phyloP scores from a whole-genome alignment of 2,888 invertebrate species.

The Andrena camellia region DNA sequence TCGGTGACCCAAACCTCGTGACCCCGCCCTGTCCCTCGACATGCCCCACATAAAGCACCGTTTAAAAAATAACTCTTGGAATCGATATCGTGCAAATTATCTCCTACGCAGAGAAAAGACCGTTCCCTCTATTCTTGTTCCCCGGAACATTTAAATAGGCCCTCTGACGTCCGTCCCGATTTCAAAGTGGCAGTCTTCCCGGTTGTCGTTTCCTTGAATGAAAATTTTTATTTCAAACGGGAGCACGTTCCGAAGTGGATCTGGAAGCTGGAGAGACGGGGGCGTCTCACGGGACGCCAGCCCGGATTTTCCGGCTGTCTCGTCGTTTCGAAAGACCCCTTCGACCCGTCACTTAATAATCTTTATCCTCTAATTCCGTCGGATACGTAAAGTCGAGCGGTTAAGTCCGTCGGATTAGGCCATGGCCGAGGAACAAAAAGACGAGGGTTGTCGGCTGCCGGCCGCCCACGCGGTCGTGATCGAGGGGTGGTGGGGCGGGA shows the following conservation, averaged over 20 bases:
- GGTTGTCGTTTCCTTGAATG: slow-evolving; percentile 4
- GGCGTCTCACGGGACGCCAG: slow-evolving; percentile 63
- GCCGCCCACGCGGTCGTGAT: slow-evolving; percentile 18
- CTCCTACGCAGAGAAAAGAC: background rate
- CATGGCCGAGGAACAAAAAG: slow-evolving; percentile 67
- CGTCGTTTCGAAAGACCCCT: slow-evolving; percentile 69
- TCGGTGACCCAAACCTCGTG: too few species aligned
- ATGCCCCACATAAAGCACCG: background rate
- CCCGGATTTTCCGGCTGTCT: slow-evolving; percentile 72
- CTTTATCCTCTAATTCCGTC: slow-evolving; percentile 76
- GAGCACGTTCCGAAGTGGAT: slow-evolving; percentile 22
- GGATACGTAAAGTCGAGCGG: slow-evolving; percentile 76
- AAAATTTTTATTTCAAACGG: slow-evolving; percentile 37
- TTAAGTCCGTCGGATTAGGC: slow-evolving; percentile 76
- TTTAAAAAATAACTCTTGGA: background rate
- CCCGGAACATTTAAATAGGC: slow-evolving; percentile 31
- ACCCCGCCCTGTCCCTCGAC: background rate
- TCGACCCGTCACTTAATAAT: slow-evolving; percentile 79
- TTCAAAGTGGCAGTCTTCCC: slow-evolving; percentile 6
- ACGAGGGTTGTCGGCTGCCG: slow-evolving; percentile 56
- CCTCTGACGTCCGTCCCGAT: slow-evolving; percentile 20
- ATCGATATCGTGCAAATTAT: slow-evolving; percentile 1
- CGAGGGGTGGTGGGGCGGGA: background rate
- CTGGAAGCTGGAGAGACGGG: background rate
- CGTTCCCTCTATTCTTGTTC: background rate